Evolutionary conservation across 2,888 invertebrate genomes (phyloP).

Genomic region (Adelognathus sp.): DNA sequence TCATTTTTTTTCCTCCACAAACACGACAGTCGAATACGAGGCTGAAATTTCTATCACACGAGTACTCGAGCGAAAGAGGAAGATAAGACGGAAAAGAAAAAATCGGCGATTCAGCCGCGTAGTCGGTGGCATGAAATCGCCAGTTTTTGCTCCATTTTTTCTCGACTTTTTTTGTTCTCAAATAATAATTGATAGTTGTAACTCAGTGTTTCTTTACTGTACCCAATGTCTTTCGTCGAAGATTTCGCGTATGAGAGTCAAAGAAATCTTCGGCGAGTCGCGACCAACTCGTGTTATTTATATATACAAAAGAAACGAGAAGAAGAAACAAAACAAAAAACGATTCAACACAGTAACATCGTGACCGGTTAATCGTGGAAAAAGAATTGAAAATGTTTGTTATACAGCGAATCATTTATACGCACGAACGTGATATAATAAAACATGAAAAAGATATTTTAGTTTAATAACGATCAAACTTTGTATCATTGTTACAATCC

Average conservation of each 20-base stretch:
- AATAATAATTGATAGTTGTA: constrained; percentile 9
- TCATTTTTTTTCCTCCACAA: no score
- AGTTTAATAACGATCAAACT: constrained; percentile 41
- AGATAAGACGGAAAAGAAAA: no score
- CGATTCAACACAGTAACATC: not conserved
- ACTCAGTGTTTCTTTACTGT: constrained; percentile 23
- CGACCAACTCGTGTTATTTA: constrained; percentile 44
- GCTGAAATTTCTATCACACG: constrained; percentile 2
- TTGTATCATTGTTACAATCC: constrained; percentile 11
- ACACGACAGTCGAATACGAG: constrained; percentile 1
- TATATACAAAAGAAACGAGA: not conserved
- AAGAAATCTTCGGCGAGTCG: constrained; percentile 22
- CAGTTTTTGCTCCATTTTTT: no score
- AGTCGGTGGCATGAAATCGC: no score
- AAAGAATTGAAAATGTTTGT: constrained; percentile 44
- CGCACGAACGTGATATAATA: constrained; percentile 70
- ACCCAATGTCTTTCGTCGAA: constrained; percentile 25
- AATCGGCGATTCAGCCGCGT: not conserved
- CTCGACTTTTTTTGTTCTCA: not conserved
- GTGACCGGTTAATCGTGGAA: constrained; percentile 19
- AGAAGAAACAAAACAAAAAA: constrained; percentile 8
- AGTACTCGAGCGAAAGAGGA: not conserved
- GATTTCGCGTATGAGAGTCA: constrained; percentile 15
- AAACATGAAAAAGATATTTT: constrained; percentile 60
- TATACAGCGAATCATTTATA: constrained; percentile 71